A percentile compares a stretch with the other conserved stretches of the same genome.
Evolutionary conservation across 1,140 invertebrate genomes (phyloP).

Genomic region (Heterodera carotae): DNA sequence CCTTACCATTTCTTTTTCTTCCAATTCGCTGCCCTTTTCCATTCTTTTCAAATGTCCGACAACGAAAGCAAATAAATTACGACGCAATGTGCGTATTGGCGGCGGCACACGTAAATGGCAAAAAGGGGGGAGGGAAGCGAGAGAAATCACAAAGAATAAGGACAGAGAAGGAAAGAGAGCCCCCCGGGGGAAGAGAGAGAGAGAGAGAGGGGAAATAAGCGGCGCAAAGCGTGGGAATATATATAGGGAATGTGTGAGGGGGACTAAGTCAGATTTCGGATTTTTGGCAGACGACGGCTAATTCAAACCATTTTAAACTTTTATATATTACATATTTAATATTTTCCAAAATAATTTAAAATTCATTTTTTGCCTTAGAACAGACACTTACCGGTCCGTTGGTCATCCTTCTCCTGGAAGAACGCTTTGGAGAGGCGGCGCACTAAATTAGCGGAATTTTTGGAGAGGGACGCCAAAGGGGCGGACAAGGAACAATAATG

Average conservation of each 20-base stretch:
- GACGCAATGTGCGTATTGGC: slow-evolving; percentile 8
- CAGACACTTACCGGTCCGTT: slow-evolving; percentile 54
- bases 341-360: no score
- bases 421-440: slow-evolving; percentile 63
- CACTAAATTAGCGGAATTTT: slow-evolving; percentile 62
- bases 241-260: neutral
- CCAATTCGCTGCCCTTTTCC: neutral
- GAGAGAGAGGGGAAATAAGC: neutral
- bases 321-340: no score
- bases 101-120: neutral
- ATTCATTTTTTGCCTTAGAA: neutral
- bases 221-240: neutral
- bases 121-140: neutral
- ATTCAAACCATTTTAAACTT: no score
- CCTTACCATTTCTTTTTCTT: neutral
- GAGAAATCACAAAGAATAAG: no score
- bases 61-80: neutral
- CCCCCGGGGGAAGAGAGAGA: neutral
- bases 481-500: neutral
- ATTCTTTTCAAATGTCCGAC: neutral
- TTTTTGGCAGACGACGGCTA: neutral
- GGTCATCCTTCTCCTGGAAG: slow-evolving; percentile 59
- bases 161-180: neutral
- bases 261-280: neutral
- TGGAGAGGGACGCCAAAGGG: slow-evolving; percentile 35